Conservation (phyloP, 2,797 vertebrate species). For the Melanotaenia trifasciata region DNA sequence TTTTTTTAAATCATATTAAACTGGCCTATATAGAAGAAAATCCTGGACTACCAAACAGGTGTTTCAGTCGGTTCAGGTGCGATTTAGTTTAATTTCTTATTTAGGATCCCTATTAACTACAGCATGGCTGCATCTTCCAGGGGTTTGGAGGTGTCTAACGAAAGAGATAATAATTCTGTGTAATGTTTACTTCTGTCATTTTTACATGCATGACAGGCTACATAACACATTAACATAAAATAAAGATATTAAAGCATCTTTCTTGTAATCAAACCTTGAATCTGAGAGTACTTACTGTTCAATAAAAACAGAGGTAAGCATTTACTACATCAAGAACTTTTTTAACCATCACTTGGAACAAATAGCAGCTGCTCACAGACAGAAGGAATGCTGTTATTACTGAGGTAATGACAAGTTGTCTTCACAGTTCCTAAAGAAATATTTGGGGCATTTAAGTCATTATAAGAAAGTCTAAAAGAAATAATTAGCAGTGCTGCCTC, state of each 20-base stretch:
- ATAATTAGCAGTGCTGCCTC: background rate
- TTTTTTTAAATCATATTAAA: background rate
- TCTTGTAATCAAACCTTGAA: background rate
- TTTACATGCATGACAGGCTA: too few relatives aligned
- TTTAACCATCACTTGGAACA: background rate
- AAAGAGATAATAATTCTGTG: too few relatives aligned
- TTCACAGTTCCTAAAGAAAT: conserved; percentile 1
- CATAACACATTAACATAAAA: too few relatives aligned
- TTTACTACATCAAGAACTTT: background rate
- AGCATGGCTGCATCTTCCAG: too few relatives aligned
- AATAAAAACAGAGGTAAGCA: background rate
- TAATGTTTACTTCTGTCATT: too few relatives aligned
- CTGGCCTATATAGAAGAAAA: background rate
- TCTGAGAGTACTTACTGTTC: background rate
- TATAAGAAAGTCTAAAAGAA: background rate
- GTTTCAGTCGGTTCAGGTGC: too few relatives aligned
- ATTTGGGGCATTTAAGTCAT: background rate
- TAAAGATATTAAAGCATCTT: background rate
- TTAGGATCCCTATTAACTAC: too few relatives aligned
- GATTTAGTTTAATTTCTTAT: too few relatives aligned
- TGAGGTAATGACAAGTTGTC: conserved; percentile 1
- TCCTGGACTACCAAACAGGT: too few relatives aligned
- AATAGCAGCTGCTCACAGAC: background rate
- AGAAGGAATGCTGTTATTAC: background rate
- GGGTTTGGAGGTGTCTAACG: too few relatives aligned